A percentile compares a stretch with the other conserved stretches of the same genome.
Conservation (phyloP, 2,113 vertebrate genomes). For the Kobus ellipsiprymnus region DNA sequence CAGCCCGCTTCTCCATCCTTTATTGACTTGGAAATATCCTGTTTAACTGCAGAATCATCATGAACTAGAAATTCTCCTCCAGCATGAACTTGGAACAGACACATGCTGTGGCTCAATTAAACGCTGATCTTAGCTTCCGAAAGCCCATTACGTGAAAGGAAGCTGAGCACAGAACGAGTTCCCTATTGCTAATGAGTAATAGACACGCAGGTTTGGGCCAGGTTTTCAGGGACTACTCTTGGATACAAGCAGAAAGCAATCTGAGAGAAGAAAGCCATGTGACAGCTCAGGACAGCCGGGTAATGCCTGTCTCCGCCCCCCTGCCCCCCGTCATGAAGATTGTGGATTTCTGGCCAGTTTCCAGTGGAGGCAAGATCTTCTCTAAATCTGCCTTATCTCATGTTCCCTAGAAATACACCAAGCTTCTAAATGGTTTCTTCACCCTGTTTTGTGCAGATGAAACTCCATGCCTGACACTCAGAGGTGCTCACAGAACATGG, state of each 20-base stretch:
- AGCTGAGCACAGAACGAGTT: not conserved
- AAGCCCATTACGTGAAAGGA: not conserved
- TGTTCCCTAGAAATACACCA: not conserved
- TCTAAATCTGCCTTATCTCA: not conserved
- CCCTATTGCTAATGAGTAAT: not conserved
- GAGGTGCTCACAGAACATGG: not conserved
- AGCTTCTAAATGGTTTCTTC: not conserved
- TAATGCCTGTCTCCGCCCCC: not conserved
- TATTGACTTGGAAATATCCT: not conserved
- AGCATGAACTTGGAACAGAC: not conserved
- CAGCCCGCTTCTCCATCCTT: not conserved
- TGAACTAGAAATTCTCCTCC: conserved; percentile 29
- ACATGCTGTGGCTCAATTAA: not conserved
- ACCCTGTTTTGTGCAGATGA: accelerated
- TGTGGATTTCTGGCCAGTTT: not conserved
- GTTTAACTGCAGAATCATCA: not conserved
- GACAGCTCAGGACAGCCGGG: not conserved
- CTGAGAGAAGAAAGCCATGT: not conserved
- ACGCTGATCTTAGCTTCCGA: not conserved
- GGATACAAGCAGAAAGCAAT: not conserved
- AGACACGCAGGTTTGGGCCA: not conserved
- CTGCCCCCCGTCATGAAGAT: not conserved
- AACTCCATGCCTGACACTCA: not conserved
- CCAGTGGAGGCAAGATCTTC: not conserved
- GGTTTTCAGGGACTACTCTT: not conserved